phyloP scores from a whole-genome alignment of 1,140 invertebrate genomes.

The Campodea augens region DNA sequence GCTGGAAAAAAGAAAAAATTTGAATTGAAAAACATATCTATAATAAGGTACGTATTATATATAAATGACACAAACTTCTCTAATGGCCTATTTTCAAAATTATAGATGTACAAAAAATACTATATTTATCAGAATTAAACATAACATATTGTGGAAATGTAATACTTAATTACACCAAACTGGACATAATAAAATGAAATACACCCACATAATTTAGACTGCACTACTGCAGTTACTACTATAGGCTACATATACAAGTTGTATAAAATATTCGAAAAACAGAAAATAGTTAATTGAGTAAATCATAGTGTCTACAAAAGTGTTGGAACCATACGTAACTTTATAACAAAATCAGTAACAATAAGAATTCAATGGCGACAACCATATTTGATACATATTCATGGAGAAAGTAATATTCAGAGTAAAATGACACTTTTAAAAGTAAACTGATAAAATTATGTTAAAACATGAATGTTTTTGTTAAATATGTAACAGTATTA shows the following conservation, averaged over 20 bases:
- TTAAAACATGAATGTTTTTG: no score
- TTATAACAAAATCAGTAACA: no score
- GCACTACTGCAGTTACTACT: neutral
- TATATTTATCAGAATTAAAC: neutral
- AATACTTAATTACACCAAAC: neutral
- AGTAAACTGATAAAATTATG: no score
- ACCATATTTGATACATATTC: no score
- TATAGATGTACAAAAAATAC: no score
- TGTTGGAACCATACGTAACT: no score
- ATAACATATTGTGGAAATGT: neutral
- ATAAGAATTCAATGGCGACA: no score
- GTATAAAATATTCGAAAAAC: neutral
- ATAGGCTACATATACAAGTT: neutral
- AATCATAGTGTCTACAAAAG: neutral
- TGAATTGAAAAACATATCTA: neutral
- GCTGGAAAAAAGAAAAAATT: conserved; percentile 20
- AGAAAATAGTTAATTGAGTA: neutral
- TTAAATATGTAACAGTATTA: no score
- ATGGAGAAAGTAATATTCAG: no score
- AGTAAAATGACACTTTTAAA: no score
- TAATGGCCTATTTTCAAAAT: neutral
- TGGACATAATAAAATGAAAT: no score
- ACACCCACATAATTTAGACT: neutral
- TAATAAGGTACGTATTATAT: neutral
- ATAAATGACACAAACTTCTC: neutral